Percentiles rank a stretch among this genome's conserved stretches.
phyloP scores from a whole-genome alignment of 2,888 invertebrate species.

The Lissonota sp. region DNA sequence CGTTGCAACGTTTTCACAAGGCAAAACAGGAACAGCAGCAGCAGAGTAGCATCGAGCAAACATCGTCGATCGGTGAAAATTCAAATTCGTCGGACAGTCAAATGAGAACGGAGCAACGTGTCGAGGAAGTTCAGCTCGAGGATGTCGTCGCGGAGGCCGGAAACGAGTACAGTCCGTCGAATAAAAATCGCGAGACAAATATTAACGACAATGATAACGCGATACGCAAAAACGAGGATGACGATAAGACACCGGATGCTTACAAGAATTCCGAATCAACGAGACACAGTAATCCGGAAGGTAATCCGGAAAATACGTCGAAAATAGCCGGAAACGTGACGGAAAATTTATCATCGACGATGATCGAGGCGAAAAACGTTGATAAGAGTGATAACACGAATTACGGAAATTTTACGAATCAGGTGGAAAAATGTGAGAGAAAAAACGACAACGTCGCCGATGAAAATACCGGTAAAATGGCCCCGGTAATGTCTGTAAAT shows the following conservation, averaged over 20 bases:
- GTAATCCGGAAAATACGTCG: constrained; percentile 65
- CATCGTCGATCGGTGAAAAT: constrained; percentile 80
- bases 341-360: constrained; percentile 3
- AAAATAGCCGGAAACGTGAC: constrained; percentile 67
- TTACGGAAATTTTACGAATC: constrained; percentile 70
- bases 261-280: too few species aligned
- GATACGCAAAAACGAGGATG: constrained; percentile 74
- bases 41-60: constrained; percentile 69
- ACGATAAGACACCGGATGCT: constrained; percentile 20
- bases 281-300: constrained; percentile 15
- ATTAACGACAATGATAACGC: constrained; percentile 76
- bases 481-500: too few species aligned
- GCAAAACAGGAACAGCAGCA: constrained; percentile 62
- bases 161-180: constrained; percentile 77
- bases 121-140: constrained; percentile 81
- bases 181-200: constrained; percentile 74
- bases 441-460: constrained; percentile 74
- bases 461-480: constrained; percentile 65
- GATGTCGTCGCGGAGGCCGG: constrained; percentile 81
- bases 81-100: constrained; percentile 82
- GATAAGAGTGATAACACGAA: constrained; percentile 68
- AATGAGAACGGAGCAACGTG: constrained; percentile 80
- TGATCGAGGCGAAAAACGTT: constrained; percentile 62
- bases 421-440: constrained; percentile 72
- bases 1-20: constrained; percentile 78